phyloP scores from a whole-genome alignment of 2,888 invertebrate species.

The Pharmacophagus antenor region DNA sequence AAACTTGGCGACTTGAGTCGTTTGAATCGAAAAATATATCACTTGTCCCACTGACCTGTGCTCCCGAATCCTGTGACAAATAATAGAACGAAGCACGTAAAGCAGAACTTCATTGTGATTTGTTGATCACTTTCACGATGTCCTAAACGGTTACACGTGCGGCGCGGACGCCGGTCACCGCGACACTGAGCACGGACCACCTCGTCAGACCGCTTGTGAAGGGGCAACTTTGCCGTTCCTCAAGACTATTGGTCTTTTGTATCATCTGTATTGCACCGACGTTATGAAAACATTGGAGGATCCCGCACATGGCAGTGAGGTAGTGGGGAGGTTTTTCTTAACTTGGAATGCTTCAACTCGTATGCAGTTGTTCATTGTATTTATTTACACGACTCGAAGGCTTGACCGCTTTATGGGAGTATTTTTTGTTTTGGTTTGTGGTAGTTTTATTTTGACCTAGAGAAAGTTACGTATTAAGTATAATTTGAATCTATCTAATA shows the following conservation, averaged over 20 bases:
- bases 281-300: background rate
- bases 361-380: background rate
- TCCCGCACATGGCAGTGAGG: background rate
- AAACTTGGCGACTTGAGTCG: background rate
- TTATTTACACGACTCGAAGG: background rate
- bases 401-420: background rate
- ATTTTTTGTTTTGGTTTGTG: background rate
- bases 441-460: no score
- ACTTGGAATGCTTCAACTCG: background rate
- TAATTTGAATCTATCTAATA: no score
- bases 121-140: background rate
- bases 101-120: slow-evolving; percentile 6
- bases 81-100: slow-evolving; percentile 7
- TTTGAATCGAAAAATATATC: background rate
- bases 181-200: slow-evolving; percentile 5
- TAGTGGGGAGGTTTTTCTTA: background rate
- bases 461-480: no score
- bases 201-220: background rate
- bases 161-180: background rate
- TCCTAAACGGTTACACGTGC: background rate
- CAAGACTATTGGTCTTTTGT: slow-evolving; percentile 5
- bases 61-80: background rate
- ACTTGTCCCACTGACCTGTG: slow-evolving; percentile 3
- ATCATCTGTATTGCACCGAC: slow-evolving; percentile 1
- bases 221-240: background rate